Conservation (phyloP, 2,888 invertebrate species). For the Meliscaeva auricollis region DNA sequence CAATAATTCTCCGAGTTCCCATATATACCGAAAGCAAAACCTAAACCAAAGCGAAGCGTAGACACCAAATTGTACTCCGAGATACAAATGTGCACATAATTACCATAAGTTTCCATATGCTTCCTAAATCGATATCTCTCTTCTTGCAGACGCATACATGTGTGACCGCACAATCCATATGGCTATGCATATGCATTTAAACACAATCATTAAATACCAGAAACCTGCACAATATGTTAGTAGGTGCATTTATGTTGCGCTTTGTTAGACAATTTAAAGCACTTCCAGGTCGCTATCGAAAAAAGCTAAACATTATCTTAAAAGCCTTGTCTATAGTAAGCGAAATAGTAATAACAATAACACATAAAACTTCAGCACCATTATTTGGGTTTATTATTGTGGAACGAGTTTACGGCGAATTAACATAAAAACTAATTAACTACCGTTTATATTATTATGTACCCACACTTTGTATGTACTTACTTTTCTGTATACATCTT, state of each 20-base stretch:
- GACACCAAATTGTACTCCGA: constrained; percentile 10
- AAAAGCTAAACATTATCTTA: neutral
- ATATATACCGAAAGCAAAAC: neutral
- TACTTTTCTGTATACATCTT: neutral
- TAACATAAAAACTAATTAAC: constrained; percentile 62
- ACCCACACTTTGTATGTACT: neutral
- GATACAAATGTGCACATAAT: constrained; percentile 41
- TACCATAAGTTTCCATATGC: constrained; percentile 56
- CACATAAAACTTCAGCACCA: constrained; percentile 29
- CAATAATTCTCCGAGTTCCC: constrained; percentile 50
- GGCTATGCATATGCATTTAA: constrained; percentile 24
- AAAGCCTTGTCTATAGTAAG: constrained; percentile 5
- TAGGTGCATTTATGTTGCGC: constrained; percentile 41
- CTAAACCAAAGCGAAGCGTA: constrained; percentile 12
- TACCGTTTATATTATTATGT: constrained; percentile 16
- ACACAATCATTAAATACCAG: constrained; percentile 19
- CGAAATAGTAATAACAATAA: neutral
- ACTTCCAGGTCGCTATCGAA: constrained; percentile 57
- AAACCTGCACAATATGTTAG: constrained; percentile 35
- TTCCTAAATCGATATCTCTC: constrained; percentile 65
- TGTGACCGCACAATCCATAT: constrained; percentile 28
- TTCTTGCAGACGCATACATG: constrained; percentile 33
- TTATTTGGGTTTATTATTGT: constrained; percentile 60
- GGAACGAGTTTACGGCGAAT: constrained; percentile 47
- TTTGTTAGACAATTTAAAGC: constrained; percentile 61